Evolutionary conservation across 2,113 vertebrate genomes (phyloP).

Genomic region (Cottus gobio): DNA sequence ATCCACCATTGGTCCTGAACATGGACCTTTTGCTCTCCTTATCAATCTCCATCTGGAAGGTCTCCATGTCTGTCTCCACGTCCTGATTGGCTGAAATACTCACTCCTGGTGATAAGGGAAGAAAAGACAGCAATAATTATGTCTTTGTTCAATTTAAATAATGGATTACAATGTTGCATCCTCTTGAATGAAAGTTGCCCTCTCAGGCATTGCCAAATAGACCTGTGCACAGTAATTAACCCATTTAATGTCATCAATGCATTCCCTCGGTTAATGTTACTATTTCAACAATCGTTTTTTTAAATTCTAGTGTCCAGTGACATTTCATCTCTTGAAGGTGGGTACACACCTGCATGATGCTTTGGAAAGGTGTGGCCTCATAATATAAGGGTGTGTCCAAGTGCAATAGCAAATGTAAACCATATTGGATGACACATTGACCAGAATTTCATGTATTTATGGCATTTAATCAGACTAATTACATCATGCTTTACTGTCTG

Average conservation of each 20-base stretch:
- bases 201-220: constrained; percentile 3
- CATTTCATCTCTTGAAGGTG: neutral
- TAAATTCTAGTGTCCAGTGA: neutral
- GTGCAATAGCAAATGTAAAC: neutral
- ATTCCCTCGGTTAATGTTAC: constrained; percentile 2
- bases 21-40: constrained; percentile 90
- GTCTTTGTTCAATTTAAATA: neutral
- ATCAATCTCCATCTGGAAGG: constrained; percentile 96
- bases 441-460: neutral
- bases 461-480: neutral
- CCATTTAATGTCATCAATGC: constrained; percentile 16
- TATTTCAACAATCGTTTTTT: neutral
- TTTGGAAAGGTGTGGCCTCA: neutral
- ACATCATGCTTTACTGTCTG: neutral
- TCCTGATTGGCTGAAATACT: constrained; percentile 98
- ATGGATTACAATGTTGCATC: neutral
- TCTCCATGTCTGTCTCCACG: constrained; percentile 93
- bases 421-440: neutral
- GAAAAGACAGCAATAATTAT: constrained; percentile 10
- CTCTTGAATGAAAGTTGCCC: constrained; percentile 19
- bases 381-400: neutral
- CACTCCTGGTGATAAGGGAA: constrained; percentile 83
- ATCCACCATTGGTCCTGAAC: constrained; percentile 91
- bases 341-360: neutral
- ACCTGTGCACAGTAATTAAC: neutral